Evolutionary conservation across 2,797 vertebrate species (phyloP), one percentile per base, ranked within the genome.

Genomic region (Aerospiza tachiro): DNA sequence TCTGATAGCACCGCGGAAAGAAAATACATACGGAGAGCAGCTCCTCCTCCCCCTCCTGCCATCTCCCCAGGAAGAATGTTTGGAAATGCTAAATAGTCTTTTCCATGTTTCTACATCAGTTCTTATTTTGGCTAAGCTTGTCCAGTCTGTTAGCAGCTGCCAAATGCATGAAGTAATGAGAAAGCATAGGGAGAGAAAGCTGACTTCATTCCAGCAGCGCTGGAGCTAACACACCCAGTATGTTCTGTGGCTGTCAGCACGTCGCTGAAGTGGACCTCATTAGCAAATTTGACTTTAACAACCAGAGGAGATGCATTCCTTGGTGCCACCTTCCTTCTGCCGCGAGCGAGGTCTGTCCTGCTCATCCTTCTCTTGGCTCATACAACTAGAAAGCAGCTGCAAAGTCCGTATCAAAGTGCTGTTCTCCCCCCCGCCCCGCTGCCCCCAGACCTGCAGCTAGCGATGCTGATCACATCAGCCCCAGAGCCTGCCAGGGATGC

Each of bases 91-190:
- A 79, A 94, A 93, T 42, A 49, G 42, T 19, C 95, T 89, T 95
- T 93, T 94, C 95, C 95, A 83, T 86, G 90, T 90, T 92, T 89
- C 93, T 90, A 35, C 89, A 56, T 61, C 77, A 6, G 44, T n/a
- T 91, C 95, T 86, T 13, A 90, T 95, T 94, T 80, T 88, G 96
- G 96, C 92, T 78, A 36, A 77, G 90, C 91, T 44, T 8, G 28
- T 82, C 84, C 62, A 11, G 83, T 33, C 86, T 82, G 94, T 52
- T 44, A 53, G 85, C 67, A 50, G 95, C 98, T 86, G 90, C 97
- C 97, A 93, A 92, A 36, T 1, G 28, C 50, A 78, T 96, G 67
- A 97, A 96, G 97, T 95, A 96, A 95, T 84, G 96, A 94, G 91
- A 62, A 70, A 16, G 63, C 71, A 44, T 55, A 14, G 83, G 78